These are phyloP conservation scores for Pollenia amentaria DNA, from an alignment of 2,888 invertebrate species.

Conservation along the genomic window DNA sequence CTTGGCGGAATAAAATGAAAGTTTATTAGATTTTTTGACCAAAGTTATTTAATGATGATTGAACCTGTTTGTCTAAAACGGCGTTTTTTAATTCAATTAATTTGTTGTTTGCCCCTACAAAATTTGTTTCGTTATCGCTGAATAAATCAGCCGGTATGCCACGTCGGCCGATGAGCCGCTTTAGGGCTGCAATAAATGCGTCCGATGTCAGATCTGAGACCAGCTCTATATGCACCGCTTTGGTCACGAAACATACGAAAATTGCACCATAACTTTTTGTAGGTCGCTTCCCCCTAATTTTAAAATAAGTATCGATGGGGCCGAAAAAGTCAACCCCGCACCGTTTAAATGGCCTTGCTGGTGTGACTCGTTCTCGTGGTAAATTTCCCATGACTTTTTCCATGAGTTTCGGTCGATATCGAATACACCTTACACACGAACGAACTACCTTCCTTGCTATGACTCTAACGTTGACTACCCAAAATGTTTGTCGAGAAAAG, in stretches of 20 bases:
- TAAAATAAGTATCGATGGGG: constrained; percentile 45
- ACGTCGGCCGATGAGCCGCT: constrained; percentile 56
- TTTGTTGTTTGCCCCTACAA: constrained; percentile 54
- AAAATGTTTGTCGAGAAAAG: constrained; percentile 57
- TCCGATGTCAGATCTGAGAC: too few relatives aligned
- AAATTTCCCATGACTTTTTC: constrained; percentile 45
- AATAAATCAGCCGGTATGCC: constrained; percentile 45
- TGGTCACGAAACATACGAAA: constrained; percentile 60
- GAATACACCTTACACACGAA: constrained; percentile 40
- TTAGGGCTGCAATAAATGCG: constrained; percentile 58
- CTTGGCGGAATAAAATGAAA: constrained; percentile 42
- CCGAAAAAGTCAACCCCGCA: constrained; percentile 68
- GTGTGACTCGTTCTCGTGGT: constrained; percentile 35
- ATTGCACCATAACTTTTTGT: constrained; percentile 64
- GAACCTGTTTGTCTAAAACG: constrained; percentile 8
- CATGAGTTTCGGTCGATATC: constrained; percentile 51
- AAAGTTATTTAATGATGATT: constrained; percentile 25
- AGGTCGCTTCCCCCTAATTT: constrained; percentile 60
- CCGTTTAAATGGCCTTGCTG: constrained; percentile 26
- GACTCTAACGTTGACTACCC: constrained; percentile 54
- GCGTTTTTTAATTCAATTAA: constrained; percentile 2
- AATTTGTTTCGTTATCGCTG: constrained; percentile 65
- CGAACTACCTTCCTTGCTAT: constrained; percentile 39
- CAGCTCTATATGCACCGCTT: too few relatives aligned
- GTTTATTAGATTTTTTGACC: constrained; percentile 4